phyloP scores from a whole-genome alignment of 2,888 invertebrate genomes.

The Cremastobaeus sp. region DNA sequence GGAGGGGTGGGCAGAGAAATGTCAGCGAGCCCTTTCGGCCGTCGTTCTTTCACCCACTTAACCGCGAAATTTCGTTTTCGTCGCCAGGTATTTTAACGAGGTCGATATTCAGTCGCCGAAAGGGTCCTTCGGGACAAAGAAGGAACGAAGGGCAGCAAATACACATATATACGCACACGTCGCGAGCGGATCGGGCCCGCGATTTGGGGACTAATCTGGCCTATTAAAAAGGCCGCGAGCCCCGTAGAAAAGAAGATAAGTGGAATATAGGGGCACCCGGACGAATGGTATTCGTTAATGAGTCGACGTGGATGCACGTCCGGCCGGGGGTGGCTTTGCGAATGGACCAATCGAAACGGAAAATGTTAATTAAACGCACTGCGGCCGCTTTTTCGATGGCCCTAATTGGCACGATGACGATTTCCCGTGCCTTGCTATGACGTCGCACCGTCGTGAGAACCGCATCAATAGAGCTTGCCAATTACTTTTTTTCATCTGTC shows the following conservation, averaged over 20 bases:
- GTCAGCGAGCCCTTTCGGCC: conserved; percentile 50
- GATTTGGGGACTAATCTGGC: conserved; percentile 76
- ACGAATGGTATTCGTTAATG: conserved; percentile 78
- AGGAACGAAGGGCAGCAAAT: conserved; percentile 39
- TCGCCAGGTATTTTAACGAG: conserved; percentile 78
- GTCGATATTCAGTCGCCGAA: conserved; percentile 73
- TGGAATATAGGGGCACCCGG: conserved; percentile 69
- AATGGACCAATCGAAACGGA: conserved; percentile 73
- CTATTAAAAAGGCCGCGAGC: conserved; percentile 75
- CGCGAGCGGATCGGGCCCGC: conserved; percentile 62
- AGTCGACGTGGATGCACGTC: conserved; percentile 65
- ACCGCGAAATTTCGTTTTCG: conserved; percentile 78
- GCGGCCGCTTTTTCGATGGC: conserved; percentile 67
- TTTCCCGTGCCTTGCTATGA: conserved; percentile 62
- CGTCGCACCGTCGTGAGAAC: conserved; percentile 46
- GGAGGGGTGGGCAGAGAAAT: conserved; percentile 33
- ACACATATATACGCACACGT: conserved; percentile 49
- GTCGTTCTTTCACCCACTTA: conserved; percentile 68
- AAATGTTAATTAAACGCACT: conserved; percentile 77
- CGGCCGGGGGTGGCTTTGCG: conserved; percentile 53
- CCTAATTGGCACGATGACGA: conserved; percentile 72
- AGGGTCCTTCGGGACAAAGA: conserved; percentile 58
- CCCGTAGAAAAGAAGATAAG: conserved; percentile 61
- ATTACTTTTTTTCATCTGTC: conserved; percentile 48
- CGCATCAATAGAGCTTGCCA: conserved; percentile 35